phyloP scores from a whole-genome alignment of 2,113 vertebrate genomes.

The Anoplopoma fimbria region DNA sequence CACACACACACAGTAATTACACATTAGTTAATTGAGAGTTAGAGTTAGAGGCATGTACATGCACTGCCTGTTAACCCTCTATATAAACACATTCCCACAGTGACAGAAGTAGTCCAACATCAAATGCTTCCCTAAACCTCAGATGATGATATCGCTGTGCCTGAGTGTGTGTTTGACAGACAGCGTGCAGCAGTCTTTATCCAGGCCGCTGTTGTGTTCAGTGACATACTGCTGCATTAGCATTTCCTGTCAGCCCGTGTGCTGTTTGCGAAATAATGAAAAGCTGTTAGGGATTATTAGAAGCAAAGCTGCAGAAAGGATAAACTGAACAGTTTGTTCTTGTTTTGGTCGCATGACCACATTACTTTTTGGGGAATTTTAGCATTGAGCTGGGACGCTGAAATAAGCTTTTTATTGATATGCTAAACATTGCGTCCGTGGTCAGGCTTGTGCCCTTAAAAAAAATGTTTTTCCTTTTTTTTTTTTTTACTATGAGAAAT shows the following conservation, averaged over 20 bases:
- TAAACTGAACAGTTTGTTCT: conserved; percentile 23
- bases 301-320: conserved; percentile 7
- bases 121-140: conserved; percentile 31
- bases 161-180: not conserved
- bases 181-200: not conserved
- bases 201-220: conserved; percentile 11
- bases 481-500: not conserved
- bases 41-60: not conserved
- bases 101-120: conserved; percentile 38
- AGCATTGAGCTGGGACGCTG: not conserved
- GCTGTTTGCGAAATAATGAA: conserved; percentile 35
- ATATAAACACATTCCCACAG: conserved; percentile 23
- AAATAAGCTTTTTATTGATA: not conserved
- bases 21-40: conserved; percentile 18
- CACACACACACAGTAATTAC: conserved; percentile 12
- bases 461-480: not conserved
- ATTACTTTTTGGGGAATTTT: too few species aligned
- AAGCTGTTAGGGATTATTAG: conserved; percentile 40
- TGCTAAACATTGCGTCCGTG: not conserved
- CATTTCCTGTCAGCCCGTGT: conserved; percentile 7
- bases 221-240: conserved; percentile 44
- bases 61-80: not conserved
- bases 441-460: not conserved
- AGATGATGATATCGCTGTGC: not conserved
- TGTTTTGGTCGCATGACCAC: not conserved